Percentiles rank a stretch among this genome's conserved stretches.
These are phyloP conservation scores for Lepidostoma basale DNA, from an alignment of 1,140 invertebrate species.

Conservation along the genomic window DNA sequence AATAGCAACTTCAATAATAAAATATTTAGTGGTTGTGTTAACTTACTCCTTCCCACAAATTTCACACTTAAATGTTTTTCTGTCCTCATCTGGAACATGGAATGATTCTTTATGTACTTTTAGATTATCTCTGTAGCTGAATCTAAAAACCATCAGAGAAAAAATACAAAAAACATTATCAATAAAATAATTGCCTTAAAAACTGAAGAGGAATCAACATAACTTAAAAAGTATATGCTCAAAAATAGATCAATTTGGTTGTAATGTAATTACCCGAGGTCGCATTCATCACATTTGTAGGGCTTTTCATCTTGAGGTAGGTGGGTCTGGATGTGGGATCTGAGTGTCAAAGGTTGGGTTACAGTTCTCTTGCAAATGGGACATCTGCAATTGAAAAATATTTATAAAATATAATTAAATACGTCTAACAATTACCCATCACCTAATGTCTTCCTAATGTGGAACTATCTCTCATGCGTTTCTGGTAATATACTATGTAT, in stretches of 20 bases:
- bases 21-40: too few relatives aligned
- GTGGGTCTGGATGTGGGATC: slow-evolving; percentile 38
- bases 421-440: too few relatives aligned
- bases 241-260: too few relatives aligned
- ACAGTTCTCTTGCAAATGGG: slow-evolving; percentile 42
- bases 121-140: slow-evolving; percentile 26
- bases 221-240: too few relatives aligned
- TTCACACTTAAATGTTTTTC: slow-evolving; percentile 31
- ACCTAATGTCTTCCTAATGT: too few relatives aligned
- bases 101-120: slow-evolving; percentile 29
- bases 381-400: too few relatives aligned
- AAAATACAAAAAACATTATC: neutral
- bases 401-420: too few relatives aligned
- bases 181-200: slow-evolving; percentile 10
- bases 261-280: slow-evolving; percentile 32
- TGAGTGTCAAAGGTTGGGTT: slow-evolving; percentile 33
- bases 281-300: slow-evolving; percentile 37
- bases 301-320: slow-evolving; percentile 37
- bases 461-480: too few relatives aligned
- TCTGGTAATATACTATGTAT: too few relatives aligned
- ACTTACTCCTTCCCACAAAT: slow-evolving; percentile 37
- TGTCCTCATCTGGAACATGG: slow-evolving; percentile 33
- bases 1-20: too few relatives aligned
- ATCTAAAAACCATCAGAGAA: too few relatives aligned
- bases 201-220: too few relatives aligned